Percentiles rank a stretch among this genome's conserved stretches.
Conservation (phyloP, 1,140 invertebrate species). For the Nymphalis io region DNA sequence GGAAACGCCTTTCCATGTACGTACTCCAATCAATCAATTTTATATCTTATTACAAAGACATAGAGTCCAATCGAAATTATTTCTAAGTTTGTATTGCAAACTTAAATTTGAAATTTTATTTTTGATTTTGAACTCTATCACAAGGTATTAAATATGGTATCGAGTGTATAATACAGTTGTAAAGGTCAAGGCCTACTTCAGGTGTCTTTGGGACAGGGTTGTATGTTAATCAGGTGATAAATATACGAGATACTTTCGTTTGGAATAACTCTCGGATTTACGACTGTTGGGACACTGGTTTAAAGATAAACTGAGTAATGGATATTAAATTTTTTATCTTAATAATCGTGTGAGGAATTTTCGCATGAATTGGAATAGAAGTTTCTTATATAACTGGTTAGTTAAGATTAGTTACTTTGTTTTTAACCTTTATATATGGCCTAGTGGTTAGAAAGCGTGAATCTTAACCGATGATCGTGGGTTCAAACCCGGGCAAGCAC, state of each 20-base stretch:
- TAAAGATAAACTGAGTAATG: slow-evolving; percentile 24
- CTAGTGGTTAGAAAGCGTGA: too few species aligned
- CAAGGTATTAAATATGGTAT: background rate
- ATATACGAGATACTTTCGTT: slow-evolving; percentile 24
- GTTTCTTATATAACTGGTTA: too few species aligned
- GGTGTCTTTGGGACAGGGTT: slow-evolving; percentile 19
- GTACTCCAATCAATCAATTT: background rate
- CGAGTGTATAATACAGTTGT: background rate
- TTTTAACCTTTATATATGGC: too few species aligned
- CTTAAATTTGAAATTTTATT: background rate
- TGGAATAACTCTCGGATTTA: slow-evolving; percentile 21
- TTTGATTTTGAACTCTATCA: background rate
- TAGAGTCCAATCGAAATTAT: background rate
- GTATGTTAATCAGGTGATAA: slow-evolving; percentile 30
- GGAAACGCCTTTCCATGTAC: background rate
- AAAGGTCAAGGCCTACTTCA: slow-evolving; percentile 17
- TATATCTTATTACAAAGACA: background rate
- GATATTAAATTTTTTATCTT: slow-evolving; percentile 11
- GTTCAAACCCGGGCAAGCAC: too few species aligned
- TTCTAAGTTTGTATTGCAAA: background rate
- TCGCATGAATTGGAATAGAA: background rate
- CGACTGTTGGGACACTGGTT: slow-evolving; percentile 12
- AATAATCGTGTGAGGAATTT: background rate
- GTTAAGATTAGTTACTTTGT: too few species aligned
- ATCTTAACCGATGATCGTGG: too few species aligned